Conservation (phyloP, 2,888 invertebrate genomes). For the Sphinx pinastri region DNA sequence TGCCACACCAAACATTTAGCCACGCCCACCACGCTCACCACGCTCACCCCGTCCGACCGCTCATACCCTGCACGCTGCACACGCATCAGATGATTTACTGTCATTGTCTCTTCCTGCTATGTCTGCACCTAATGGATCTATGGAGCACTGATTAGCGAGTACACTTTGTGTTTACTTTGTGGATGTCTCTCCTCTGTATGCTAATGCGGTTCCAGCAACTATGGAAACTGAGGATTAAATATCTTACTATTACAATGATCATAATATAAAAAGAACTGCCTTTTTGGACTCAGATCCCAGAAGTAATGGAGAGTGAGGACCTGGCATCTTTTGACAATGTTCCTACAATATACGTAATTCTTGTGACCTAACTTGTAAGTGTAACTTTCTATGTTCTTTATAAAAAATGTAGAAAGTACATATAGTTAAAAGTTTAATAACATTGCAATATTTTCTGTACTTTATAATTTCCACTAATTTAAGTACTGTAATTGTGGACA, state of each 20-base stretch:
- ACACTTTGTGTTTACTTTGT: not conserved
- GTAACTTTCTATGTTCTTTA: too few relatives aligned
- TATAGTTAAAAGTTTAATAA: too few relatives aligned
- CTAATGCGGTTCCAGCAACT: not conserved
- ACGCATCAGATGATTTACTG: not conserved
- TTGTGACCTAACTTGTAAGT: too few relatives aligned
- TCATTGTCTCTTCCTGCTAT: slow-evolving; percentile 1
- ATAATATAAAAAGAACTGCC: not conserved
- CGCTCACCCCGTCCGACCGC: too few relatives aligned
- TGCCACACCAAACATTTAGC: too few relatives aligned
- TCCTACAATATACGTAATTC: not conserved
- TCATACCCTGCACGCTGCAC: not conserved
- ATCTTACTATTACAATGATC: not conserved
- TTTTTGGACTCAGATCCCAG: not conserved
- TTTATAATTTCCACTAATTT: too few relatives aligned
- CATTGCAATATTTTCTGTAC: too few relatives aligned
- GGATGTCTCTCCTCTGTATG: not conserved
- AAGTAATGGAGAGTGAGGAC: not conserved
- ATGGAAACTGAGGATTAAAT: not conserved
- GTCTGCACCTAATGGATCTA: not conserved
- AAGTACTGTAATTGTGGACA: too few relatives aligned
- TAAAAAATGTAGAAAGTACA: too few relatives aligned
- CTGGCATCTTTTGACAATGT: not conserved
- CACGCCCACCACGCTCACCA: slow-evolving; percentile 38
- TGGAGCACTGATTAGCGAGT: not conserved